Conservation (phyloP, 2,888 invertebrate genomes). For the Tiphia femorata region DNA sequence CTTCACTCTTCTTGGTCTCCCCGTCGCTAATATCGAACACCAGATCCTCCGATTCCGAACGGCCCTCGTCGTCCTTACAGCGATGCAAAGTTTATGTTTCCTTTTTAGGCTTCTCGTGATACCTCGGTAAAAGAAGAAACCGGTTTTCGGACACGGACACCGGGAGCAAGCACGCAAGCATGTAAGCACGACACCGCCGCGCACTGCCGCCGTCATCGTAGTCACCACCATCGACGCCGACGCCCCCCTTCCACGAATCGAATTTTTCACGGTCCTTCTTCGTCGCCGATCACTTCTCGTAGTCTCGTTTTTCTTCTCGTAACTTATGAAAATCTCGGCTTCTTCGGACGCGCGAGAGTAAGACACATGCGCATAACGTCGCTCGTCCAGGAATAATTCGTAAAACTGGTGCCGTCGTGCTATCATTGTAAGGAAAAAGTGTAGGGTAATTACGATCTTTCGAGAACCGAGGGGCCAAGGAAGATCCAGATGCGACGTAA, state of each 20-base stretch:
- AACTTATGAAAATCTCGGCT: neutral
- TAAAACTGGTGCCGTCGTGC: slow-evolving; percentile 8
- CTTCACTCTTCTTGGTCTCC: too few species aligned
- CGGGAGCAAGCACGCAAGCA: too few species aligned
- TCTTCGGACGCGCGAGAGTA: neutral
- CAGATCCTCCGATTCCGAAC: neutral
- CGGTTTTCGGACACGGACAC: slow-evolving; percentile 2
- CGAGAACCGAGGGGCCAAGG: neutral
- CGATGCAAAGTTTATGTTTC: slow-evolving; percentile 6
- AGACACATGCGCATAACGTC: neutral
- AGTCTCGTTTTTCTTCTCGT: too few species aligned
- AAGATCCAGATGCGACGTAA: neutral
- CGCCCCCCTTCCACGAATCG: neutral
- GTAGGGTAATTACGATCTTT: slow-evolving; percentile 12
- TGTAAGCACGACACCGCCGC: too few species aligned
- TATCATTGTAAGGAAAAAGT: neutral
- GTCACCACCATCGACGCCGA: too few species aligned
- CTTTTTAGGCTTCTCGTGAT: slow-evolving; percentile 9
- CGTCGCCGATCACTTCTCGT: neutral
- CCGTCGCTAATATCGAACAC: neutral
- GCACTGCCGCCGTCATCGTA: too few species aligned
- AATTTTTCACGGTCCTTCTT: neutral
- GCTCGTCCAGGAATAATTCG: neutral
- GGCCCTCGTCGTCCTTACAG: neutral
- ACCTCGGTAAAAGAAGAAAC: neutral